phyloP scores from a whole-genome alignment of 2,797 vertebrate genomes.

The Fistularia tabacaria region DNA sequence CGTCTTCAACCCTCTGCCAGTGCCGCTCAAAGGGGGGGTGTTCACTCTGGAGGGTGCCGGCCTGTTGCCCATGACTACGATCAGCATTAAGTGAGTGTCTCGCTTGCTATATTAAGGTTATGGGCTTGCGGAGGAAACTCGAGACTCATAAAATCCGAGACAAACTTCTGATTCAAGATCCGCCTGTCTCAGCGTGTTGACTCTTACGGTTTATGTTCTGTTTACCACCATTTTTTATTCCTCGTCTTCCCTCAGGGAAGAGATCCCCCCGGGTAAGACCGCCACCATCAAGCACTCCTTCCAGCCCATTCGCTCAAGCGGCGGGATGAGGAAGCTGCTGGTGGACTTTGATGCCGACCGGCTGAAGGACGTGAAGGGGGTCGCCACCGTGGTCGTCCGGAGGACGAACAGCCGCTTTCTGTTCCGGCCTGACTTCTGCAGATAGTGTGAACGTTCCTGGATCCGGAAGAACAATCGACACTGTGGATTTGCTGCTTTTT shows the following conservation, averaged over 20 bases:
- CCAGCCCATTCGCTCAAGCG: slow-evolving; percentile 60
- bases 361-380: slow-evolving; percentile 75
- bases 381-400: slow-evolving; percentile 63
- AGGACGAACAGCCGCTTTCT: slow-evolving; percentile 13
- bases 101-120: not conserved
- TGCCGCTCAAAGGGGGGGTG: slow-evolving; percentile 64
- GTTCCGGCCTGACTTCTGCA: not conserved
- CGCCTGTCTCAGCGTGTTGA: not conserved
- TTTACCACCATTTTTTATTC: not conserved
- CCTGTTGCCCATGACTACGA: slow-evolving; percentile 56
- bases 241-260: slow-evolving; percentile 39
- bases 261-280: slow-evolving; percentile 63
- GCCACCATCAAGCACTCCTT: slow-evolving; percentile 62
- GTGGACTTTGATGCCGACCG: slow-evolving; percentile 77
- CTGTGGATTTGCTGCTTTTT: no score
- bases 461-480: not conserved
- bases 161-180: not conserved
- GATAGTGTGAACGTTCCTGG: no score
- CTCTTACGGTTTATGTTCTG: not conserved
- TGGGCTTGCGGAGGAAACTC: no score
- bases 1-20: slow-evolving; percentile 76
- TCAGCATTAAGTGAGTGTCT: slow-evolving; percentile 66
- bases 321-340: slow-evolving; percentile 72
- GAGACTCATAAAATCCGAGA: no score
- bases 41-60: slow-evolving; percentile 79